These are phyloP conservation scores for Diachrysia chrysitis DNA, from an alignment of 2,888 invertebrate genomes.

Conservation along the genomic window DNA sequence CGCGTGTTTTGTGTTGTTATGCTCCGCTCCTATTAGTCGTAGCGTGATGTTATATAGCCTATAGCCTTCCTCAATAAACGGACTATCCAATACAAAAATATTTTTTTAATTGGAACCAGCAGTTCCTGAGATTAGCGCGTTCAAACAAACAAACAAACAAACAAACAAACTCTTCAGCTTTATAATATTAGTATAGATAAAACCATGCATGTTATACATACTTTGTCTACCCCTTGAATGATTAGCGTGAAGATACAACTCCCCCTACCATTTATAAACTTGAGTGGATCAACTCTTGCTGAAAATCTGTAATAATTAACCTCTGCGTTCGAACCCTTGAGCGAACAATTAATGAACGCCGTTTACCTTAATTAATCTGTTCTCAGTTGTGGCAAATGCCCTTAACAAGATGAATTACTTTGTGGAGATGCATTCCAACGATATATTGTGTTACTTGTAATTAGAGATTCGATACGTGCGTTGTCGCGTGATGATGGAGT, in stretches of 20 bases:
- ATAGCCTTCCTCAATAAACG: too few species aligned
- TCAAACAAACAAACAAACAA: too few species aligned
- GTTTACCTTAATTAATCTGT: slow-evolving; percentile 65
- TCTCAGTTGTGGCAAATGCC: slow-evolving; percentile 43
- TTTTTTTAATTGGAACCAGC: too few species aligned
- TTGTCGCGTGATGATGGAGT: slow-evolving; percentile 26
- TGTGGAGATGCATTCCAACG: slow-evolving; percentile 45
- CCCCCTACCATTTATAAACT: slow-evolving; percentile 43
- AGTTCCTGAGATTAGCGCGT: too few species aligned
- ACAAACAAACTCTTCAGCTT: too few species aligned
- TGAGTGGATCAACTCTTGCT: slow-evolving; percentile 55
- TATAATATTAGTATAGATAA: too few species aligned
- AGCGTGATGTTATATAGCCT: too few species aligned
- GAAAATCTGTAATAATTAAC: slow-evolving; percentile 67
- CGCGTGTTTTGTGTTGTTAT: too few species aligned
- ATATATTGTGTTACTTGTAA: slow-evolving; percentile 51
- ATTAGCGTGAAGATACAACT: slow-evolving; percentile 13
- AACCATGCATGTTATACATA: not conserved
- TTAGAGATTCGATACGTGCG: slow-evolving; percentile 32
- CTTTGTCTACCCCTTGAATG: not conserved
- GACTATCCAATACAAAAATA: too few species aligned
- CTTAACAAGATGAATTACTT: slow-evolving; percentile 52
- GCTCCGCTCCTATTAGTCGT: too few species aligned
- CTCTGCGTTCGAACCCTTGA: slow-evolving; percentile 64
- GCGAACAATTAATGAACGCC: slow-evolving; percentile 68